Base-by-base conservation (phyloP, 2,888 invertebrate species). In the Rhagonycha fulva region DNA sequence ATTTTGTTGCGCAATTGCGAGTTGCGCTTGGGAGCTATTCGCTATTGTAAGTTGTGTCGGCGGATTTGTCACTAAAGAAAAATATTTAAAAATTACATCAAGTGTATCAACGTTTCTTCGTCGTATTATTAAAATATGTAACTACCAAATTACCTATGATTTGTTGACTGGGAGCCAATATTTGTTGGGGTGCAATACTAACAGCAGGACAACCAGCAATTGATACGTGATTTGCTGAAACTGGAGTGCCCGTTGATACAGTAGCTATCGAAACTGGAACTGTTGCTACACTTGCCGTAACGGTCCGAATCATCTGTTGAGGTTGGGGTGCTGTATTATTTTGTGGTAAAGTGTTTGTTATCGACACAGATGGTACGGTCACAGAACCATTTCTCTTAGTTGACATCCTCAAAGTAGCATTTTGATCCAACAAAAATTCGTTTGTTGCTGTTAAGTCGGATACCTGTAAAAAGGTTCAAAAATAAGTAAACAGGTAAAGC, bases 361-460 rank as follows among this genome's bases (percentile, higher is more conserved):
- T 89, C 2, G 91, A 91, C 2, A 91, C 91, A 10, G 91, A 90
- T 7, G 92, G 91, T 12, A 92, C 90, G 3, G 91, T 90, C 4
- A 92, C 91, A 3, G 90, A 88, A 10, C 89, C 89, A 75, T 88
- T 87, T 62, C 90, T 87, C 80, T 91, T 91, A 75, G 90, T 91
- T 12, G 90, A 90, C 78, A 93, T 89, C 30, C 94, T 89, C 77
- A 94, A 87, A 79, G 92, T 92, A 24, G 94, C 94, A 86, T 94
- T 94, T 87, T 95, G 94, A 82, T 94, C 94, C 79, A 95, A 87
- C 11, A 95, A 89, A 85, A 94, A 94, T 85, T 95, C 94, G 85
- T 95, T 95, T 9, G 94, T 93, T 2, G 94, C 93, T 47, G 92
- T 92, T 78, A 94, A 87, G 85, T 94, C 94, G 32, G 90, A 90